A percentile compares a stretch with the other conserved stretches of the same genome.
Evolutionary conservation across 92 coral and sea anemone genomes (phyloP).

Genomic region (Pocillopora grandis): DNA sequence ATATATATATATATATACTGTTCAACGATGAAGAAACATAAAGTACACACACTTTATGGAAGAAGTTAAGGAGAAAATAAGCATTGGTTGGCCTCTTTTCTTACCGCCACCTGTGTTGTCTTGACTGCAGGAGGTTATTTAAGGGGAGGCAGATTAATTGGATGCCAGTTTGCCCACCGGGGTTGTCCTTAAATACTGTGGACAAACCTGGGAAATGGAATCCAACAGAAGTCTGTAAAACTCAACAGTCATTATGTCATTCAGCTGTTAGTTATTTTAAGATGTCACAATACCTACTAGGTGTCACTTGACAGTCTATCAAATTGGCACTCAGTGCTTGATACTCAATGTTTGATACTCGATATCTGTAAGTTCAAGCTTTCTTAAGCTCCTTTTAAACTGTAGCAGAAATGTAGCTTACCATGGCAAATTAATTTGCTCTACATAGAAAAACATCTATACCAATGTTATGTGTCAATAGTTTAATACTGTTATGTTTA

Average conservation of each 20-base stretch:
- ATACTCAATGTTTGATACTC: too few species aligned
- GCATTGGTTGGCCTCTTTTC: conserved; percentile 29
- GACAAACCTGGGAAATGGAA: conserved; percentile 43
- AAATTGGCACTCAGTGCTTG: too few species aligned
- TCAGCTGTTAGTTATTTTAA: background rate
- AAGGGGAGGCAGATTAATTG: conserved; percentile 57
- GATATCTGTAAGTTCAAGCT: too few species aligned
- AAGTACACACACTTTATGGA: background rate
- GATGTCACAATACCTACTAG: background rate
- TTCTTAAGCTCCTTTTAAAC: too few species aligned
- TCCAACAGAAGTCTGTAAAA: conserved; percentile 15
- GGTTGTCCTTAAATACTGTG: conserved; percentile 25
- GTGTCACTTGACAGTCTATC: too few species aligned
- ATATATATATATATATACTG: too few species aligned
- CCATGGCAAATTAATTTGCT: too few species aligned
- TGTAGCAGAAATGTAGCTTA: too few species aligned
- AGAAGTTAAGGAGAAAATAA: background rate
- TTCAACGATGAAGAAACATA: too few species aligned
- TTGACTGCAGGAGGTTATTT: conserved; percentile 30
- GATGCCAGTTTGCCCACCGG: conserved; percentile 55
- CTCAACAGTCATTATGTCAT: background rate
- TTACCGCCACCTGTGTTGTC: conserved; percentile 40
- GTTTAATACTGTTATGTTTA: background rate
- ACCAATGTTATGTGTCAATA: background rate
- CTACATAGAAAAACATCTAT: too few species aligned